Evolutionary conservation across 2,797 vertebrate species (phyloP).

Genomic region (Pagetopsis macropterus): DNA sequence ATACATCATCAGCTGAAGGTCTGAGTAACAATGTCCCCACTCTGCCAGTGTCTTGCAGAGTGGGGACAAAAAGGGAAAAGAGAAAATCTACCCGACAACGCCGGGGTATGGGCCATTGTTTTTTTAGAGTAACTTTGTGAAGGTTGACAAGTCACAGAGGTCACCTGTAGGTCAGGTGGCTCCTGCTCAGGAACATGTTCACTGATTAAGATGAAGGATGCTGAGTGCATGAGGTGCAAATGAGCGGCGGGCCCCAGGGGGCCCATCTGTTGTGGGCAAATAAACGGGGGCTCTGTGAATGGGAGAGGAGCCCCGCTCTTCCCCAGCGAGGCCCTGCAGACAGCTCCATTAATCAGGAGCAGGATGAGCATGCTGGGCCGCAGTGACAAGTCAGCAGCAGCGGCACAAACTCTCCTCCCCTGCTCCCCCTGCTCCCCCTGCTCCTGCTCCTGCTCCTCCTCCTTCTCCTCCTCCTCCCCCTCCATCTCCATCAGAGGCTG

Average conservation of each 20-base stretch:
- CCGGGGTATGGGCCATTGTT: slow-evolving; percentile 36
- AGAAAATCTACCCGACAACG: slow-evolving; percentile 4
- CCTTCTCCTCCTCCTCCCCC: slow-evolving; percentile 43
- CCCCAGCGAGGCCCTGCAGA: slow-evolving; percentile 64
- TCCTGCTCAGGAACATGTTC: slow-evolving; percentile 51
- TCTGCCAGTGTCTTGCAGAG: slow-evolving; percentile 19
- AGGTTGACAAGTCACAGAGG: slow-evolving; percentile 55
- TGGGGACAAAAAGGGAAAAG: background rate
- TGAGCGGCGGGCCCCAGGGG: slow-evolving; percentile 65
- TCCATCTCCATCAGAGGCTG: slow-evolving; percentile 74
- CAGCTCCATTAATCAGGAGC: slow-evolving; percentile 79
- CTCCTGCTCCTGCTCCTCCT: slow-evolving; percentile 22
- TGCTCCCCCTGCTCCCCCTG: slow-evolving; percentile 26
- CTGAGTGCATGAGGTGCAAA: slow-evolving; percentile 60
- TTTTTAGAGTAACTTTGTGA: slow-evolving; percentile 43
- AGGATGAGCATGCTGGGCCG: slow-evolving; percentile 75
- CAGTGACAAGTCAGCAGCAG: slow-evolving; percentile 74
- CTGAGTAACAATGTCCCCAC: slow-evolving; percentile 23
- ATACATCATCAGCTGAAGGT: background rate
- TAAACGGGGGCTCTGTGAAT: slow-evolving; percentile 67
- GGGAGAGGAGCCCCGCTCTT: slow-evolving; percentile 56
- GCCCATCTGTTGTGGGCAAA: slow-evolving; percentile 80
- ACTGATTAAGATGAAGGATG: slow-evolving; percentile 74
- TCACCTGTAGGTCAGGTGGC: slow-evolving; percentile 67
- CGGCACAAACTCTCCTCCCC: slow-evolving; percentile 51